These are phyloP conservation scores for Lophius americanus DNA, from an alignment of 2,797 vertebrate genomes.

Conservation along the genomic window DNA sequence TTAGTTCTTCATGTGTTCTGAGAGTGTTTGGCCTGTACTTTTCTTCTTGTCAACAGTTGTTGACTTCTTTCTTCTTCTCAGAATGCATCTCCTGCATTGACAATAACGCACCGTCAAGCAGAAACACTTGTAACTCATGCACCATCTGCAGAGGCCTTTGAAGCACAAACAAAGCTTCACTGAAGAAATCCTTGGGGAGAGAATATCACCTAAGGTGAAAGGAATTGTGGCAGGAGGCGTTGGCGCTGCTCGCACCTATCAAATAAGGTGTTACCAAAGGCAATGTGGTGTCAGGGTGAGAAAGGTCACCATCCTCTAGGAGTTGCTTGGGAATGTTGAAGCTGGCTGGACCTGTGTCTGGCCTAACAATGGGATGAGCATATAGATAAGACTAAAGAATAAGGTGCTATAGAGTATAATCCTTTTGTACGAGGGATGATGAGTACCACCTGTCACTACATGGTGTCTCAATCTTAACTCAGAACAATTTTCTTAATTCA, in stretches of 20 bases:
- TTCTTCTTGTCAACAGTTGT: background rate
- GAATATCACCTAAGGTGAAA: background rate
- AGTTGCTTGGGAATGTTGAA: background rate
- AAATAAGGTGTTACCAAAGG: background rate
- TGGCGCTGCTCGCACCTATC: background rate
- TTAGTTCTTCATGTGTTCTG: too few species aligned
- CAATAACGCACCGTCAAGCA: too few species aligned
- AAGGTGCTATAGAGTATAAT: background rate
- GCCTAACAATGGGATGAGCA: background rate
- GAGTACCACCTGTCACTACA: too few species aligned
- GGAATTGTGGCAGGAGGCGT: background rate
- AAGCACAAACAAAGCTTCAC: background rate
- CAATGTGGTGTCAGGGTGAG: background rate
- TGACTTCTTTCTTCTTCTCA: background rate
- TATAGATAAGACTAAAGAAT: background rate
- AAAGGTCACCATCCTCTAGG: background rate
- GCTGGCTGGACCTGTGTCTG: background rate
- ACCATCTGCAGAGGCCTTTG: too few species aligned
- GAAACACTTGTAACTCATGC: too few species aligned
- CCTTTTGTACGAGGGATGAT: too few species aligned
- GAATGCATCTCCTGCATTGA: background rate
- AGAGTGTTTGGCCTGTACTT: background rate
- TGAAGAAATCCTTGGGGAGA: background rate
- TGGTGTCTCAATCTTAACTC: too few species aligned
- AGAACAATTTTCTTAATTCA: too few species aligned